Evolutionary conservation across 2,113 vertebrate genomes (phyloP).

Genomic region (Peromyscus maniculatus): DNA sequence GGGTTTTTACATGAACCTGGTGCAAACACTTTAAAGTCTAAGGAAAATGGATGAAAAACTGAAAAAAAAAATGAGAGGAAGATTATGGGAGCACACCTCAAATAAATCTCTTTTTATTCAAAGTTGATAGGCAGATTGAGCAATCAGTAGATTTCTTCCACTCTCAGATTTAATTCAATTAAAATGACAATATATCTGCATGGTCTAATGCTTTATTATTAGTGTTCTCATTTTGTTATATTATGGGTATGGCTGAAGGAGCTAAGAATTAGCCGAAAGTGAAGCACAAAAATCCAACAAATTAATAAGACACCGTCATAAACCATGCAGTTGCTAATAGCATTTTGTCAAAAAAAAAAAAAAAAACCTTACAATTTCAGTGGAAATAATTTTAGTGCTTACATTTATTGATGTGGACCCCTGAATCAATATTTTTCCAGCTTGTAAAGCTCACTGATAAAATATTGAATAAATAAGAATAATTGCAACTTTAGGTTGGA

Average conservation of each 20-base stretch:
- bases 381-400: conserved; percentile 57
- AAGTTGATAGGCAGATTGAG: conserved; percentile 1
- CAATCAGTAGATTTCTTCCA: neutral
- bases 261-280: neutral
- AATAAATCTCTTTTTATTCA: neutral
- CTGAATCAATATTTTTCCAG: conserved; percentile 63
- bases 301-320: neutral
- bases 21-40: neutral
- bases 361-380: conserved; percentile 16
- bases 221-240: conserved; percentile 33
- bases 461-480: conserved; percentile 73
- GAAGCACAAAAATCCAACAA: neutral
- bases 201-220: neutral
- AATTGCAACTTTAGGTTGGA: conserved; percentile 64
- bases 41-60: neutral
- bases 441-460: conserved; percentile 69
- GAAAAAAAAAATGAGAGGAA: neutral
- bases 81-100: neutral
- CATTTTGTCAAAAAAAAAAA: neutral
- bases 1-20: neutral
- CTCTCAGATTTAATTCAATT: conserved; percentile 5
- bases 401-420: conserved; percentile 26
- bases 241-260: neutral
- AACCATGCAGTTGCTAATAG: conserved; percentile 22
- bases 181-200: neutral